Conservation (phyloP, 2,797 vertebrate species). For the Ptychobarbus kaznakovi region DNA sequence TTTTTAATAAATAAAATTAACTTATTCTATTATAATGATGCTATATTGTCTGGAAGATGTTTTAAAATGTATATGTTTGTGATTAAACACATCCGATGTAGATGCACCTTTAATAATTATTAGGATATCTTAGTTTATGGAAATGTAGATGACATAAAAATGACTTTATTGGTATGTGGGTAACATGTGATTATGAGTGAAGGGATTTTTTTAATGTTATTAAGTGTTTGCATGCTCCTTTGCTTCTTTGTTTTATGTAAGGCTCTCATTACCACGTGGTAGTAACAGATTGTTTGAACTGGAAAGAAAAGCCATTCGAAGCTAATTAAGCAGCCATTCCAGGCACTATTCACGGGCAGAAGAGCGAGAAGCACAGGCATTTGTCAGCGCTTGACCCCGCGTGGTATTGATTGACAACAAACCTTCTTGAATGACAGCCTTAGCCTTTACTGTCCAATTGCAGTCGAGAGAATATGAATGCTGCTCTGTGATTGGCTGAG, state of each 20-base stretch:
- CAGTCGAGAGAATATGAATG: constrained; percentile 59
- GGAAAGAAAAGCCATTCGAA: constrained; percentile 95
- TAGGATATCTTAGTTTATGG: background rate
- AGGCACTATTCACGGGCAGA: constrained; percentile 90
- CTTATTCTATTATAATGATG: background rate
- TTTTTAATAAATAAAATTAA: background rate
- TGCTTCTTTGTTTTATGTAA: constrained; percentile 86
- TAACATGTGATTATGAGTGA: constrained; percentile 43
- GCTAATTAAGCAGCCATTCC: constrained; percentile 97
- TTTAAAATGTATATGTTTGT: background rate
- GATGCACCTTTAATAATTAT: background rate
- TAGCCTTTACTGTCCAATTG: constrained; percentile 72
- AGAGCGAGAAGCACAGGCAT: constrained; percentile 88
- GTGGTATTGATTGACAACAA: constrained; percentile 93
- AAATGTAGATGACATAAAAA: background rate
- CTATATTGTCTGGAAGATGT: background rate
- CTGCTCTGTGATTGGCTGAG: constrained; percentile 71
- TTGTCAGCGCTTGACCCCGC: constrained; percentile 91
- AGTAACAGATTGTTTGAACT: constrained; percentile 97
- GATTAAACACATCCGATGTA: background rate
- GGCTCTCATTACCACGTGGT: constrained; percentile 94
- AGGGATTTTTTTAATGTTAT: constrained; percentile 78
- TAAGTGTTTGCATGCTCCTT: constrained; percentile 90
- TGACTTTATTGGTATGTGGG: constrained; percentile 30
- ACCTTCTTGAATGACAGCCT: constrained; percentile 80